A percentile compares a stretch with the other conserved stretches of the same genome.
phyloP scores from a whole-genome alignment of 1,140 invertebrate genomes.

The Lepeophtheirus salmonis region DNA sequence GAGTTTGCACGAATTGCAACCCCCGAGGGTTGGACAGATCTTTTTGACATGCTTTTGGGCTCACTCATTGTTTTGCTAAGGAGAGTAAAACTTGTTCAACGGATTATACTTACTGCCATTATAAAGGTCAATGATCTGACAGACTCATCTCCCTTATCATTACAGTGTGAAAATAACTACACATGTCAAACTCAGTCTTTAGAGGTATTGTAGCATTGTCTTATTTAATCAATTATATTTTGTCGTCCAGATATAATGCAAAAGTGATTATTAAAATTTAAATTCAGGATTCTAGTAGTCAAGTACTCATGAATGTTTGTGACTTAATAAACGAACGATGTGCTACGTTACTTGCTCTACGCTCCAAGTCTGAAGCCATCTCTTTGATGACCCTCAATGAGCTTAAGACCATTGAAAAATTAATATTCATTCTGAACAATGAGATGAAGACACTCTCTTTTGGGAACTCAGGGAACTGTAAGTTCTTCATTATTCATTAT shows the following conservation, averaged over 20 bases:
- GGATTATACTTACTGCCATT: neutral
- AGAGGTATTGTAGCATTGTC: too few relatives aligned
- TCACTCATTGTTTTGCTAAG: neutral
- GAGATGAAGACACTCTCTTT: neutral
- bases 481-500: too few relatives aligned
- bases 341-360: neutral
- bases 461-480: neutral
- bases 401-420: neutral
- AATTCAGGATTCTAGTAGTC: neutral
- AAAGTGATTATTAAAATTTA: too few relatives aligned
- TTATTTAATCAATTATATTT: too few relatives aligned
- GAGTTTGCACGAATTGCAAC: neutral
- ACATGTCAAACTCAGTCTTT: too few relatives aligned
- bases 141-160: too few relatives aligned
- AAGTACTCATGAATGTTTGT: neutral
- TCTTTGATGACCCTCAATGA: neutral
- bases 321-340: neutral
- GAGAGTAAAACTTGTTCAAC: neutral
- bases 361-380: neutral
- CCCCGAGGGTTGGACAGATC: constrained; percentile 3
- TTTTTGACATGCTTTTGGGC: constrained; percentile 10
- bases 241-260: too few relatives aligned
- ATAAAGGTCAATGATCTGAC: too few relatives aligned
- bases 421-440: neutral
- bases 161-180: too few relatives aligned